These are phyloP conservation scores for Trachelus troglodyta DNA, from an alignment of 2,888 invertebrate species.

Conservation along the genomic window DNA sequence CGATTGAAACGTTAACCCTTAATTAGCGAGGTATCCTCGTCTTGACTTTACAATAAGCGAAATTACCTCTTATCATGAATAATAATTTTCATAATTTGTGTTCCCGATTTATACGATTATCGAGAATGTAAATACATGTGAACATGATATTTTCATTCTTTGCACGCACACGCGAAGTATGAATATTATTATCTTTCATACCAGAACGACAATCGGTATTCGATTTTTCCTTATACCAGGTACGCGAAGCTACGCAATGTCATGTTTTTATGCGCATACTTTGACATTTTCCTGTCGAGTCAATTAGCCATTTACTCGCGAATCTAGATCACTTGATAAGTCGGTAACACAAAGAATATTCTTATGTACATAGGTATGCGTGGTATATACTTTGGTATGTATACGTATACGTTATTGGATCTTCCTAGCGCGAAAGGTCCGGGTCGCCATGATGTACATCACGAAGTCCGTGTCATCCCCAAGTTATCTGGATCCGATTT, in stretches of 20 bases:
- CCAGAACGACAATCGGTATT: too few relatives aligned
- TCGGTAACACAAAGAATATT: conserved; percentile 9
- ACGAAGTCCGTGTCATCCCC: conserved; percentile 18
- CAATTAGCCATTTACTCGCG: conserved; percentile 16
- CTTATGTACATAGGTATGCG: not conserved
- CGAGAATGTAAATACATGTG: not conserved
- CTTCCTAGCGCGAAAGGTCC: conserved; percentile 11
- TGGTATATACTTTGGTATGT: conserved; percentile 2
- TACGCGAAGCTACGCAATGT: conserved; percentile 29
- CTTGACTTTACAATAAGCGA: conserved; percentile 35
- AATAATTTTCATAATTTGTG: not conserved
- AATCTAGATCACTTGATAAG: conserved; percentile 29
- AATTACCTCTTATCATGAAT: conserved; percentile 30
- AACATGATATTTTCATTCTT: not conserved
- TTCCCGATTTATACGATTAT: not conserved
- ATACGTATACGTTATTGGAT: not conserved
- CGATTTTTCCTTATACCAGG: conserved; percentile 11
- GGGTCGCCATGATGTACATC: conserved; percentile 19
- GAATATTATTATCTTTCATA: not conserved
- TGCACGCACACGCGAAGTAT: not conserved
- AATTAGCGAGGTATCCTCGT: conserved; percentile 33
- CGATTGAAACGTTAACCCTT: conserved; percentile 42
- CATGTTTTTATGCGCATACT: conserved; percentile 29
- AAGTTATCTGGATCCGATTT: conserved; percentile 2
- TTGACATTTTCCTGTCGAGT: conserved; percentile 29